Conservation (phyloP, 2,797 vertebrate species). For the Pelobates cultripes region DNA sequence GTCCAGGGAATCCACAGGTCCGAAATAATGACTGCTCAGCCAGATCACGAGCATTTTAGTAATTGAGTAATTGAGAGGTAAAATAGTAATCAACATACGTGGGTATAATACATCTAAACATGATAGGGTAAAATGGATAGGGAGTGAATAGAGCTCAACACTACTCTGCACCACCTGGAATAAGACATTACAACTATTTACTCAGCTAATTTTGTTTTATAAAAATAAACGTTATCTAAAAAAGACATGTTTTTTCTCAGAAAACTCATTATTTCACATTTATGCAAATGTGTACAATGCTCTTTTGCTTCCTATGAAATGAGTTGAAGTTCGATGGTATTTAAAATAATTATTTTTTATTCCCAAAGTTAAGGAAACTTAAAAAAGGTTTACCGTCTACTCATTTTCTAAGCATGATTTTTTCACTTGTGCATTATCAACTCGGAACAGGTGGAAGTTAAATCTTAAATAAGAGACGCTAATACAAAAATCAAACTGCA, state of each 20-base stretch:
- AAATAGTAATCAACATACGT: too few relatives aligned
- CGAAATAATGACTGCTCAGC: too few relatives aligned
- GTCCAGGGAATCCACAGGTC: too few relatives aligned
- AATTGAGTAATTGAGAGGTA: too few relatives aligned
- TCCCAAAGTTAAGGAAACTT: constrained; percentile 10
- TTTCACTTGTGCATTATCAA: constrained; percentile 34
- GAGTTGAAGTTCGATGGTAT: constrained; percentile 17
- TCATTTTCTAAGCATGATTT: constrained; percentile 13
- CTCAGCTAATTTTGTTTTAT: not conserved
- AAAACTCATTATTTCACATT: not conserved
- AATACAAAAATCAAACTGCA: constrained; percentile 37
- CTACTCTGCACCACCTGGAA: too few relatives aligned
- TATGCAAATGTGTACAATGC: not conserved
- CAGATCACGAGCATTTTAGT: too few relatives aligned
- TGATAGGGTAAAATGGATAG: too few relatives aligned
- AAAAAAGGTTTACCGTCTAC: constrained; percentile 9
- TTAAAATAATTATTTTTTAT: constrained; percentile 36
- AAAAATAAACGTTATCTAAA: not conserved
- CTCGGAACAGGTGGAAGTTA: constrained; percentile 41
- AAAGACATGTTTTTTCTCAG: not conserved
- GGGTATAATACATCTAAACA: too few relatives aligned
- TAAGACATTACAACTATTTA: too few relatives aligned
- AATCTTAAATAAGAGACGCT: constrained; percentile 47
- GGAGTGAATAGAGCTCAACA: too few relatives aligned
- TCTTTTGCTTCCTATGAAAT: not conserved